A percentile compares a stretch with the other conserved stretches of the same genome.
Evolutionary conservation across 2,797 vertebrate species (phyloP).

Genomic region (Megalops cyprinoides): DNA sequence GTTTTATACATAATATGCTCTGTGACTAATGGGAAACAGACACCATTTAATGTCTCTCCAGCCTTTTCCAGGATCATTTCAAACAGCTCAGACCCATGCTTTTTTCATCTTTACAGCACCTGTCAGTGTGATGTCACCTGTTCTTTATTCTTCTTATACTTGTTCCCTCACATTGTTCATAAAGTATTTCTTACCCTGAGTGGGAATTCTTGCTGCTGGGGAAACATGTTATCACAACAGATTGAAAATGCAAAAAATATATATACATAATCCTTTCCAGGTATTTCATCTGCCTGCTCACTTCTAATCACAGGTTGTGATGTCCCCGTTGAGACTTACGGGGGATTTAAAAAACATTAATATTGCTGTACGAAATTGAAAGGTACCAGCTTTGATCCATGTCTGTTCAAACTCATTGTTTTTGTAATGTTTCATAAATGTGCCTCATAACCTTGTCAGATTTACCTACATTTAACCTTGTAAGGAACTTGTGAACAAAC

Average conservation of each 20-base stretch:
- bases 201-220: not conserved
- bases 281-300: not conserved
- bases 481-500: no score
- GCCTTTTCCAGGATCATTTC: not conserved
- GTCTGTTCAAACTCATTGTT: not conserved
- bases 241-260: conserved; percentile 33
- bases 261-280: conserved; percentile 18
- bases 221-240: not conserved
- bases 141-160: conserved; percentile 23
- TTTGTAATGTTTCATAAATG: not conserved
- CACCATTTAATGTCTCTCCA: not conserved
- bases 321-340: conserved; percentile 8
- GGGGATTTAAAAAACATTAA: conserved; percentile 9
- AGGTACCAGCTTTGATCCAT: not conserved
- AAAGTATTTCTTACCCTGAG: conserved; percentile 12
- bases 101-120: not conserved
- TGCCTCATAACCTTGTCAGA: not conserved
- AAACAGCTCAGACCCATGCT: not conserved
- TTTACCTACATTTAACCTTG: no score
- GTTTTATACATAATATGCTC: not conserved
- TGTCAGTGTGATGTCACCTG: not conserved
- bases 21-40: not conserved
- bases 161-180: conserved; percentile 1
- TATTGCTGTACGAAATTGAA: not conserved
- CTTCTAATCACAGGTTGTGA: not conserved